Base-by-base conservation (phyloP, 2,113 vertebrate species). In the Chlorodrepanis virens region DNA sequence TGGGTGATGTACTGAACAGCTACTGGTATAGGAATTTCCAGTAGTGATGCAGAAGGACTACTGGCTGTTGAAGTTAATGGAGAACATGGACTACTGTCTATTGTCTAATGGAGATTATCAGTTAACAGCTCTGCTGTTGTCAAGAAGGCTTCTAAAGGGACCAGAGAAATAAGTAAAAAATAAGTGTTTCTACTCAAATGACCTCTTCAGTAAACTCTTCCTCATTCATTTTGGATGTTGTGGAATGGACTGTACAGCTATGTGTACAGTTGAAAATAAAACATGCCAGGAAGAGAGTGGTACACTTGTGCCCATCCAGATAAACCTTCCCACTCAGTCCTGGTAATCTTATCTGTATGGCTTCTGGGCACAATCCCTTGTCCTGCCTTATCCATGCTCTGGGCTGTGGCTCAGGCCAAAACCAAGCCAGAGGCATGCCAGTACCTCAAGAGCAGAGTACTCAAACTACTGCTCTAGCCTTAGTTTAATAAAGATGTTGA, bases 361-460 rank as follows among this genome's bases (percentile, higher is more conserved):
- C 20, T 90, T 5, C 37, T 52, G 14, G 4, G 19, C 3, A 9
- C 24, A 56, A 23, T 27, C 28, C 35, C 45, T 65, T 28, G 31
- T 65, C 31, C 70, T 72, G 61, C 53, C 57, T 77, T 45, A 80
- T 27, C n/a, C 31, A 14, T 15, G 40, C 15, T 81, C 13, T 42
- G 67, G 16, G 29, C 45, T 56, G 14, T 13, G 44, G 40, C 42
- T 88, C 59, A 33, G 15, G 59, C 33, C 70, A 77, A 91, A 91
- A 64, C 25, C 50, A 65, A 17, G 12, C 42, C 0, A 0, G 27
- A 24, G 33, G 21, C 37, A 79, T 0, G 1, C 6, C 71, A 61
- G 33, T 35, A 69, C 70, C 35, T 42, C 42, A 61, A 74, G 15
- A 54, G 63, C 33, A 74, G 29, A 77, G 35, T 53, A 49, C 53